A percentile compares a stretch with the other conserved stretches of the same genome.
Evolutionary conservation across 2,797 vertebrate genomes (phyloP).

Genomic region (Lagorchestes hirsutus): DNA sequence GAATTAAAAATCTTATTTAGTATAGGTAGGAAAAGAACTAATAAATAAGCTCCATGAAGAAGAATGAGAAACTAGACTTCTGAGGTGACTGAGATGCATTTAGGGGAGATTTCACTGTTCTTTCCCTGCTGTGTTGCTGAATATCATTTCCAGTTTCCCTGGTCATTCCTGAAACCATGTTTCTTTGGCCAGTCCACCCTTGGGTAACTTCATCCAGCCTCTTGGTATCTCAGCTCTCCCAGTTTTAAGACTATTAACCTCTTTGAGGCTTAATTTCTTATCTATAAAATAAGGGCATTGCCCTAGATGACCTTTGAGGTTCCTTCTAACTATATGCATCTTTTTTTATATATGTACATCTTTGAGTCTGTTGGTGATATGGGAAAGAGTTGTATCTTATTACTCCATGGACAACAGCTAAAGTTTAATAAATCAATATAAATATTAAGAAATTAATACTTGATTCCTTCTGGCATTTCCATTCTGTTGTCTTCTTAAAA

Average conservation of each 20-base stretch:
- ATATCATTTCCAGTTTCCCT: constrained; percentile 3
- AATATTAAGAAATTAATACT: not conserved
- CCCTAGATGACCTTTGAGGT: not conserved
- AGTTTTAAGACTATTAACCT: not conserved
- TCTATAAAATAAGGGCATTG: not conserved
- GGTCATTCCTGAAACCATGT: not conserved
- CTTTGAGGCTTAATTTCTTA: not conserved
- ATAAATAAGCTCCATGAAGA: constrained; percentile 7
- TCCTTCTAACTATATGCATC: not conserved
- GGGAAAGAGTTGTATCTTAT: not conserved
- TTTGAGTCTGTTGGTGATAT: constrained; percentile 11
- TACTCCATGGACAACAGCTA: not conserved
- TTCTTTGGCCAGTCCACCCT: not conserved
- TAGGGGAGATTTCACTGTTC: constrained; percentile 10
- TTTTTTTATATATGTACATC: not conserved
- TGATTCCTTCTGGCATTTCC: constrained; percentile 3
- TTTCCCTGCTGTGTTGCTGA: not conserved
- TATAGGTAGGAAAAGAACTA: constrained; percentile 23
- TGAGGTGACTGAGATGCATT: not conserved
- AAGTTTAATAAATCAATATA: constrained; percentile 1
- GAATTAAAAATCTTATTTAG: constrained; percentile 15
- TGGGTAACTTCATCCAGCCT: not conserved
- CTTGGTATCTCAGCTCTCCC: not conserved
- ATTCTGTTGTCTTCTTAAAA: not conserved
- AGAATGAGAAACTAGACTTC: not conserved